These are phyloP conservation scores for Diachasmimorpha longicaudata DNA, from an alignment of 1,140 invertebrate genomes.

Conservation along the genomic window DNA sequence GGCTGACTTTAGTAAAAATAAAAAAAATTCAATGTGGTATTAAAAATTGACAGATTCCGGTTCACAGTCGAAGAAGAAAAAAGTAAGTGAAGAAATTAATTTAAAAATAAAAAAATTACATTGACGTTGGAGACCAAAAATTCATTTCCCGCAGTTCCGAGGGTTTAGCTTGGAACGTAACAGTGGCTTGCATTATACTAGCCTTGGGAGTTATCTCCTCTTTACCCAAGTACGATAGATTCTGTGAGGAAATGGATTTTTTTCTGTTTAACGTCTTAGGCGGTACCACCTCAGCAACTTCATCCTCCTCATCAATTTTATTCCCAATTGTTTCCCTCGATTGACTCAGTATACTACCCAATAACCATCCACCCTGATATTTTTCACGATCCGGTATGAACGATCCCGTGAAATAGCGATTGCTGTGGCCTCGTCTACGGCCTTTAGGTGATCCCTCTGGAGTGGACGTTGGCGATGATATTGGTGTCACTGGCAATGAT, in stretches of 20 bases:
- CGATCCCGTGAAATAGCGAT: constrained; percentile 63
- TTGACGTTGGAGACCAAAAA: constrained; percentile 83
- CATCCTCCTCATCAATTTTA: constrained; percentile 55
- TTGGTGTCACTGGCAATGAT: constrained; percentile 73
- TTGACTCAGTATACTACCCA: constrained; percentile 61
- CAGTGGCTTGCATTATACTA: constrained; percentile 4
- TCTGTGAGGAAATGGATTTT: constrained; percentile 61
- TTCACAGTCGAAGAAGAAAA: background rate
- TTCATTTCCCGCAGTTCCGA: constrained; percentile 81
- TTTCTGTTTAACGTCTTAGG: constrained; percentile 47
- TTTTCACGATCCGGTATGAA: constrained; percentile 57
- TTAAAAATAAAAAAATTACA: constrained; percentile 64
- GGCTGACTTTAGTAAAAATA: too few relatives aligned
- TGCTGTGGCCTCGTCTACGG: constrained; percentile 46
- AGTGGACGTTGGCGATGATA: constrained; percentile 68
- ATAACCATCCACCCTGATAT: constrained; percentile 63
- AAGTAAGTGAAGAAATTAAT: background rate
- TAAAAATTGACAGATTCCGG: background rate
- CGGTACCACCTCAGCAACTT: constrained; percentile 31
- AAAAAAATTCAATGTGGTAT: background rate
- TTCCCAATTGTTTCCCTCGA: constrained; percentile 47
- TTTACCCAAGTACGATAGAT: constrained; percentile 58
- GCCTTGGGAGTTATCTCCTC: constrained; percentile 38
- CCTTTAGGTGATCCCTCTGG: constrained; percentile 64
- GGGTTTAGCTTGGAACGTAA: constrained; percentile 67